phyloP scores from a whole-genome alignment of 2,113 vertebrate genomes.

The Megaceryle torquata region DNA sequence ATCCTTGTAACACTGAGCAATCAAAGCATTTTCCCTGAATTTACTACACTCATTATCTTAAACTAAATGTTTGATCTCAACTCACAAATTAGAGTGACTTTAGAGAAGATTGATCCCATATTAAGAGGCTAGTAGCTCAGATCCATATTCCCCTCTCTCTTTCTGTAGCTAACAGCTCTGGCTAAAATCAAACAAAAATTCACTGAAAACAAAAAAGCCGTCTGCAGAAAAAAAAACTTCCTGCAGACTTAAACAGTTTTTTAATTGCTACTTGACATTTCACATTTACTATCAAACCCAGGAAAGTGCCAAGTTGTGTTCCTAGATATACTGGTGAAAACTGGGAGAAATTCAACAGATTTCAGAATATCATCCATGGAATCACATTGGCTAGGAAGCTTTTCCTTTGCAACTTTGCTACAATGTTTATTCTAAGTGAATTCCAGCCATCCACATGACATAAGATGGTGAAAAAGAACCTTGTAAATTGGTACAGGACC shows the following conservation, averaged over 20 bases:
- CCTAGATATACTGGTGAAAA: neutral
- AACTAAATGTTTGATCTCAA: neutral
- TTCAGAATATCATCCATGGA: neutral
- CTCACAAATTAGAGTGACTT: neutral
- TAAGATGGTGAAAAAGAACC: neutral
- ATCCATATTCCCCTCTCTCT: neutral
- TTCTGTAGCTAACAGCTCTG: neutral
- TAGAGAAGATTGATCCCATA: neutral
- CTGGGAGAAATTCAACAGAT: neutral
- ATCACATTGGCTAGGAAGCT: neutral
- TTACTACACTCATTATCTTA: neutral
- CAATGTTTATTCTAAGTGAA: neutral
- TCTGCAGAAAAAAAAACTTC: neutral
- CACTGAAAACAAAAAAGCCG: neutral
- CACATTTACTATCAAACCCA: neutral
- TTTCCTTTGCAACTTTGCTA: neutral
- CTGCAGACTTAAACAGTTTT: neutral
- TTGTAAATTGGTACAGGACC: neutral
- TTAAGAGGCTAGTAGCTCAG: neutral
- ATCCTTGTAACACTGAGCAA: neutral
- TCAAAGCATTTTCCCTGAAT: neutral
- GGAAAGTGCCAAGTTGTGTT: neutral
- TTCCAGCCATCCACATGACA: neutral
- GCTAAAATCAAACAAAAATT: neutral
- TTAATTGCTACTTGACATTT: neutral